Conservation (phyloP, 2,888 invertebrate genomes). For the Stramonita haemastoma region DNA sequence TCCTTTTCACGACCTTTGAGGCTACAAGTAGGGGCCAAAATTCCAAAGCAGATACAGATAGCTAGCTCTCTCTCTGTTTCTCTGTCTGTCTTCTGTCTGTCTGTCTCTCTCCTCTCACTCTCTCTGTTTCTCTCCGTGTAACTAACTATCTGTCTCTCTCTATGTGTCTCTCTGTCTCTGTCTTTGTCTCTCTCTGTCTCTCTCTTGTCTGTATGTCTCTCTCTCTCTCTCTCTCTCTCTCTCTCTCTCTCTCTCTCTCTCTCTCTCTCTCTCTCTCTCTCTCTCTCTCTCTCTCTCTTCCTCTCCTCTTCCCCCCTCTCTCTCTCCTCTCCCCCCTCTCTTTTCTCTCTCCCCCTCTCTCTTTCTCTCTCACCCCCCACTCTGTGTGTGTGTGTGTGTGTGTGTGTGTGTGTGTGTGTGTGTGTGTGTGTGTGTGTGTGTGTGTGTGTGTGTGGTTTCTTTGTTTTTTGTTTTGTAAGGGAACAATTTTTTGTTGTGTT, state of each 20-base stretch:
- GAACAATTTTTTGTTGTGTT: too few relatives aligned
- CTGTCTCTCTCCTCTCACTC: neutral
- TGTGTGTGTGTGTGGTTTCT: neutral
- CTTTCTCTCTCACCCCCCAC: neutral
- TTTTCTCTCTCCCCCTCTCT: neutral
- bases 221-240: neutral
- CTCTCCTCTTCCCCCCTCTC: neutral
- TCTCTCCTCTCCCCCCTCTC: neutral
- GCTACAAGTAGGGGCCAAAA: too few relatives aligned
- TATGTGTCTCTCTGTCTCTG: neutral
- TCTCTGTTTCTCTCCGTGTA: neutral
- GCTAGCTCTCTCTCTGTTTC: neutral
- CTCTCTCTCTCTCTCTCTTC: neutral
- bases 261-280: constrained; percentile 3
- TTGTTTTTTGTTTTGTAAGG: too few relatives aligned
- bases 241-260: neutral
- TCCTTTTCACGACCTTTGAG: too few relatives aligned
- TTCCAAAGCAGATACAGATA: neutral
- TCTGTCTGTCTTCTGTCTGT: neutral
- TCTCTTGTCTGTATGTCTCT: neutral
- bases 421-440: neutral
- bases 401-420: neutral
- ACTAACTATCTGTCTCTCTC: too few relatives aligned
- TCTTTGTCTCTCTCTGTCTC: neutral
- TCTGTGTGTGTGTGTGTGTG: too few relatives aligned